Evolutionary conservation across 2,113 vertebrate genomes (phyloP), one percentile per base, ranked within the genome.

Genomic region (Hypanus sabinus): DNA sequence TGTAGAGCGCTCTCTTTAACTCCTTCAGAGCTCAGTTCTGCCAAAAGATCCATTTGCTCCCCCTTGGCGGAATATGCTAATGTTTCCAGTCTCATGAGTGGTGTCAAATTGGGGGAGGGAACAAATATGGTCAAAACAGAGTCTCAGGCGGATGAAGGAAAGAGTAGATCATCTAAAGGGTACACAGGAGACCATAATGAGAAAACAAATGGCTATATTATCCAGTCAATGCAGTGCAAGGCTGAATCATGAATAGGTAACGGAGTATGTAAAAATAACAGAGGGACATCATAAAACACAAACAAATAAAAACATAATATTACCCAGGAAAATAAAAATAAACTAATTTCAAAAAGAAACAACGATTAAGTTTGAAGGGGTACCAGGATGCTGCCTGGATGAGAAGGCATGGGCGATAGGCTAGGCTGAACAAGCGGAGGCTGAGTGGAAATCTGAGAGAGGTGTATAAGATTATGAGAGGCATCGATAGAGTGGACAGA

Each of bases 1-100:
- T 97, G 96, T 96, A 96, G 96, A 96, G 95, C 95, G 96, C 96
- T 95, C 94, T 95, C 95, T 97, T 97, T 97, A 97, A 98, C 97
- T 97, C 97, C 96, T 95, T 96, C 96, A 95, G 96, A 97, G 95
- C 97, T 97, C 68, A 27, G 46, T 73, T 93, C 36, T 36, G 46
- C 91, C 20, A n/a, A 73, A 46, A 33, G 68, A 93, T 93, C 22
- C 22, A 33, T 38, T 46, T 27, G 33, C 70, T 46, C 38, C 36
- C 38, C 36, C 73, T 93, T 93, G 91, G 90, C 68, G 55, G 36
- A 38, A 5, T 55, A 55, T 30, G 38, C n/a, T 30, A 73, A 75
- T 75, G 24, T 75, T 55, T 70, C 24, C 24, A 7, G 9, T 6
- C 68, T 55, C 36, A 30, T 93, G 38, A 30, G 22, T 30, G 22